These are phyloP conservation scores for Hylaeus anthracinus DNA, from an alignment of 1,140 invertebrate genomes.

Conservation along the genomic window DNA sequence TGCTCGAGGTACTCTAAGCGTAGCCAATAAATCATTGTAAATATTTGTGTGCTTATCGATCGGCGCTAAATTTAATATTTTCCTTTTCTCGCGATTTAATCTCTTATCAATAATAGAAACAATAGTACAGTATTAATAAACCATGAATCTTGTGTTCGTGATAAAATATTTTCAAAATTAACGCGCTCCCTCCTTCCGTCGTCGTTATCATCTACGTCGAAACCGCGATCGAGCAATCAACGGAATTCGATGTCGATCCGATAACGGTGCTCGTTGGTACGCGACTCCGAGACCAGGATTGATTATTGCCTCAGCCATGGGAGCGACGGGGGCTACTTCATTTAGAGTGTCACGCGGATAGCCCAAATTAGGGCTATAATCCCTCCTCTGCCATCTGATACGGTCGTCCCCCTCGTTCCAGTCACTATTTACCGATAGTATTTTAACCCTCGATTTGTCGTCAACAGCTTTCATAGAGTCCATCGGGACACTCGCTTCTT, in stretches of 20 bases:
- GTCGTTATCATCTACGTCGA: not conserved
- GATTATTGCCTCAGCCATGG: slow-evolving; percentile 42
- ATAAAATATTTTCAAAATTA: too few species aligned
- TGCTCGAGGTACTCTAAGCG: not conserved
- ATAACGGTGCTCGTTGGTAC: not conserved
- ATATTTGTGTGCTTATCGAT: not conserved
- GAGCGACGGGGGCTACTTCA: slow-evolving; percentile 43
- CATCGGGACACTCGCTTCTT: slow-evolving; percentile 74
- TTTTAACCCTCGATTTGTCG: slow-evolving; percentile 82
- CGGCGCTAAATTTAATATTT: not conserved
- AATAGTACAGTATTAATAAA: too few species aligned
- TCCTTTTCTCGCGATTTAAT: too few species aligned
- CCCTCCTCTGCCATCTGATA: slow-evolving; percentile 73
- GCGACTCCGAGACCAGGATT: slow-evolving; percentile 13
- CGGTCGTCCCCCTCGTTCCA: slow-evolving; percentile 61
- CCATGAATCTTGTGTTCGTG: too few species aligned
- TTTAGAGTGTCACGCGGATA: slow-evolving; percentile 61
- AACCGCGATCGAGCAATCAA: not conserved
- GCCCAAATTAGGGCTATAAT: slow-evolving; percentile 81
- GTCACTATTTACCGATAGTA: slow-evolving; percentile 80
- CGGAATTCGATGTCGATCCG: not conserved
- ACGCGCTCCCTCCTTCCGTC: too few species aligned
- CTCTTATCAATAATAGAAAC: too few species aligned
- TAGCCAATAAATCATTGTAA: not conserved
- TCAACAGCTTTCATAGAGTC: slow-evolving; percentile 78